Base-by-base conservation (phyloP, 2,888 invertebrate species). In the Synergus itoensis region DNA sequence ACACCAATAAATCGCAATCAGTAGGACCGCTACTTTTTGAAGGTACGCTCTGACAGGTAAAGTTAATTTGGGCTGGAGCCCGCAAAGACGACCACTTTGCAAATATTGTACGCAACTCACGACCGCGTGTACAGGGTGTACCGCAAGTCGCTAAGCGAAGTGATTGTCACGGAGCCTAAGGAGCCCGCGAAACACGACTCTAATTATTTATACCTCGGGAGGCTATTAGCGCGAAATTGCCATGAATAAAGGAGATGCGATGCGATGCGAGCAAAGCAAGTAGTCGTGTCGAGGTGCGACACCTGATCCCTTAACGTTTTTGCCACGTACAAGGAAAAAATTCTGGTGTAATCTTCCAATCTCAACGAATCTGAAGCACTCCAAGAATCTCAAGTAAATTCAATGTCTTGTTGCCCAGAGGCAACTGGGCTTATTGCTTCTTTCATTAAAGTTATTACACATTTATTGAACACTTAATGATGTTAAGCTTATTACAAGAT, bases 141-240 rank as follows among this genome's bases (percentile, higher is more conserved):
- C 69, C 69, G 69, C 69, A 69, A 69, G 69, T 69, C 48, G 48
- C 69, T 69, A 18, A 57, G 57, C 57, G 57, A 57, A 57, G 57
- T 57, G 57, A 57, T 57, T 57, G 57, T 57, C 57, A 57, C 57
- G 57, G 57, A 57, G 57, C 18, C 57, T 57, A 69, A 69, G 48
- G 48, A 69, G 48, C 28, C 69, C 48, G 69, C 69, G 69, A 28
- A 69, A 69, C 69, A 69, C 69, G 69, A 69, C 69, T 69, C 69
- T 69, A 69, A 69, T 69, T 69, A 69, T 69, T 69, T 69, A 69
- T 69, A 48, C n/a, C 62, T 73, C 77, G 57, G 64, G 77, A 77
- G 67, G 80, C 76, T 79, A 82, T 81, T 80, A 80, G 77, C 78
- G 77, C 67, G 80, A 84, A 82, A 86, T 85, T 86, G 81, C 77